Evolutionary conservation across 1,140 invertebrate species (phyloP), one percentile per base, ranked within the genome.

Genomic region (Ridgeia piscesae): DNA sequence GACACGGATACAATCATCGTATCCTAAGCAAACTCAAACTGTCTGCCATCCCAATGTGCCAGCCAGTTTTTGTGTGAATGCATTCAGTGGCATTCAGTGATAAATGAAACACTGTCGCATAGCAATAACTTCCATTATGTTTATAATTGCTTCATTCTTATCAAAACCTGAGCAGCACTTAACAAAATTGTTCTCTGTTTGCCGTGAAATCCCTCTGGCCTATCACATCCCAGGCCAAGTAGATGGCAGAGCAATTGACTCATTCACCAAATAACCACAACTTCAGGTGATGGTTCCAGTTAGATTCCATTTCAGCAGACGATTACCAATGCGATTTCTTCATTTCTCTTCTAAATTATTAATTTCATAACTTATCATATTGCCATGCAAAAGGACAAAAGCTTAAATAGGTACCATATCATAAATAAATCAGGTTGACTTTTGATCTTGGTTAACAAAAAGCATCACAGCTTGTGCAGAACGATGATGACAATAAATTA

Each of bases 101-200:
- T 77, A 77, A 77, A 77, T 77, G 48, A 50, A 50, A 50, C 48
- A 50, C 48, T 11, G 27, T 31, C 27, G 27, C 27, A 21, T 21
- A 77, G 17, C 58, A 0, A 2, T 77, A 77, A 21, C 58, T 77
- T 77, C 58, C 58, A 77, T 77, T 77, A 77, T 77, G 58, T 77
- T 4, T 77, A 77, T 77, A 77, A 77, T 77, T 77, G 58, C 58
- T 77, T 77, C 58, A 77, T 77, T 77, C 58, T 77, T 77, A 77
- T 77, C 58, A 77, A 77, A 77, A 77, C 58, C 58, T 77, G 58
- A 77, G 27, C 58, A 77, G 58, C 58, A 77, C 58, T 77, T 77
- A 77, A 77, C 58, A 77, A 77, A 42, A 77, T 77, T 77, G 58
- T 77, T 77, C 58, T 77, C 58, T 77, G 58, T 77, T 77, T 77